Base-by-base conservation (phyloP, 2,888 invertebrate genomes). In the Crocallis elinguaria region DNA sequence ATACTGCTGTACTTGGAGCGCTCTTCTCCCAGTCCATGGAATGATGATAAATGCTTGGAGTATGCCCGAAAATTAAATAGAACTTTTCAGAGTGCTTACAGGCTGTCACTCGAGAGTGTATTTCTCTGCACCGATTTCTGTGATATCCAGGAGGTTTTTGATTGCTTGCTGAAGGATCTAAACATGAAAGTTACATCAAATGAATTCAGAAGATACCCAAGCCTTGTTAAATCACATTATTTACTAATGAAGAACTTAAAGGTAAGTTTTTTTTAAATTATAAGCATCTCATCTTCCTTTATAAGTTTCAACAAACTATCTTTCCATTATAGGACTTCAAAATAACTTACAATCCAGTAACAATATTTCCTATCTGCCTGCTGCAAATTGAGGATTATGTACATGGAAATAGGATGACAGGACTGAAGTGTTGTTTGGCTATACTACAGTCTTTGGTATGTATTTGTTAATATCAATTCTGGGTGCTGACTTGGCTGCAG, bases 311-410 rank as follows among this genome's bases (percentile, higher is more conserved):
- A 17, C 3, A n/a, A 25, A 3, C 7, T 6, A 19, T n/a, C 4
- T 33, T 41, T 23, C 3, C 14, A 12, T 87, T 81, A 21, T 73
- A 89, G 88, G 63, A 71, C 7, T 86, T 75, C 53, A 72, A 77
- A 45, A 59, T 86, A 1, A 54, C 33, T 23, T 27, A 85, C 11
- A 78, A 75, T 42, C 76, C 84, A 23, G 62, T 75, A 2, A 75
- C 75, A 41, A 68, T 82, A 21, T 67, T 89, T 51, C 88, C 89
- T 14, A 62, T 82, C 17, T 67, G 83, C 25, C 62, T 91, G 17
- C 63, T 84, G 12, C 65, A 90, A 6, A 79, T 84, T 43, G 88
- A 90, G 60, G 90, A 91, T 57, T 84, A 77, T 57, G 65, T 77
- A 6, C 55, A 54, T 21, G 52, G 55, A n/a, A 82, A 86, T 60